Conservation (phyloP, 30 jellyfish, hydroid and myxozoan species). For the Sanderia malayensis region DNA sequence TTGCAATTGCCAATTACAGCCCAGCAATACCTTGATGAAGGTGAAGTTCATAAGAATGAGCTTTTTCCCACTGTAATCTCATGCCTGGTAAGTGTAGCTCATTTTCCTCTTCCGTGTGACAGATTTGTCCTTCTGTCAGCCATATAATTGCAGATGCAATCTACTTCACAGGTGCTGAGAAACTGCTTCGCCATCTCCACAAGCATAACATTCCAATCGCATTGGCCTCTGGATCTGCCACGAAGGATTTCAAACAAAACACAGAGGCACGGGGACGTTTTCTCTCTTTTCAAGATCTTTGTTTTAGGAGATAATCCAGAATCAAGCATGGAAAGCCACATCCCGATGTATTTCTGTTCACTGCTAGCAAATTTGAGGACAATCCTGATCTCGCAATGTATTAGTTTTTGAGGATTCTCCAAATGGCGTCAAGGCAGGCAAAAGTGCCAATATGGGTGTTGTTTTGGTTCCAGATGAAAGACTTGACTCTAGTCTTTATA, state of each 20-base stretch:
- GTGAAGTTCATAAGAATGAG: conserved; percentile 60
- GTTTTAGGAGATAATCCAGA: conserved; percentile 82
- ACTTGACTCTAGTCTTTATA: conserved; percentile 44
- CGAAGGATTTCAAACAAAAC: conserved; percentile 72
- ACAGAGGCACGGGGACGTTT: conserved; percentile 66
- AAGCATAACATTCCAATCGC: conserved; percentile 74
- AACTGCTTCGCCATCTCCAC: conserved; percentile 62
- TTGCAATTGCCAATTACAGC: conserved; percentile 84
- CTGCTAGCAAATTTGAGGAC: conserved; percentile 62
- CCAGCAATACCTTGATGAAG: conserved; percentile 68
- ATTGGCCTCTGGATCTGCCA: conserved; percentile 84
- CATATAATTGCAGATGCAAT: too few species aligned
- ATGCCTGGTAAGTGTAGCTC: conserved; percentile 84
- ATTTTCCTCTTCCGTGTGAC: too few species aligned
- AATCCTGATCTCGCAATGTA: conserved; percentile 44
- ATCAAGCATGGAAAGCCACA: conserved; percentile 85
- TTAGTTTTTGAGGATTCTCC: conserved; percentile 95
- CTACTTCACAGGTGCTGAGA: conserved; percentile 95
- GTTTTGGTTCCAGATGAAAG: conserved; percentile 85
- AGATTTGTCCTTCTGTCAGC: too few species aligned
- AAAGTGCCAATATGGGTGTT: conserved; percentile 92
- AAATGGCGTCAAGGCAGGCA: conserved; percentile 91
- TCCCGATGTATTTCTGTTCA: conserved; percentile 81
- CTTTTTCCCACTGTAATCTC: conserved; percentile 71
- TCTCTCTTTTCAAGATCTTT: conserved; percentile 58